Percentiles rank a stretch among this genome's conserved stretches.
Conservation (phyloP, 2,797 vertebrate genomes). For the Brachyalestes nurse region DNA sequence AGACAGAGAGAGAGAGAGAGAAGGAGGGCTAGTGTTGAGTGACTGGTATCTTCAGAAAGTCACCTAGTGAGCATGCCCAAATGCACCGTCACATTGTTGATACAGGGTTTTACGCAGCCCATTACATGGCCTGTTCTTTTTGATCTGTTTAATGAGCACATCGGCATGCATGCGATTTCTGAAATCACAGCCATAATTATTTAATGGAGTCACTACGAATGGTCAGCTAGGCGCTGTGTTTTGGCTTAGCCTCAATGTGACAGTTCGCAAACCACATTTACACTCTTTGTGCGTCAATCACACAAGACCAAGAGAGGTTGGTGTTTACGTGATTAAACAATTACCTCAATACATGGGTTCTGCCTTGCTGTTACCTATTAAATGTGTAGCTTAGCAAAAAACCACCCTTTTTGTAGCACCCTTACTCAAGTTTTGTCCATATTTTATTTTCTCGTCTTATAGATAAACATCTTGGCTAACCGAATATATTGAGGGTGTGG, state of each 20-base stretch:
- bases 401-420: no score
- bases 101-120: constrained; percentile 18
- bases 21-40: not conserved
- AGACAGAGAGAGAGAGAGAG: not conserved
- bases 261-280: not conserved
- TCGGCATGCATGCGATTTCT: constrained; percentile 19
- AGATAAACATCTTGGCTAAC: no score
- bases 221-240: not conserved
- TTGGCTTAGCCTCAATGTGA: not conserved
- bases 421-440: no score
- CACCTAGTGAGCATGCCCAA: not conserved
- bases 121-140: constrained; percentile 21
- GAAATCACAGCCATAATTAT: not conserved
- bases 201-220: not conserved
- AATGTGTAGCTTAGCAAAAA: no score
- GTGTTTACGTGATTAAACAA: no score
- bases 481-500: no score
- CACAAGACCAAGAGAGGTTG: not conserved
- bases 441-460: no score
- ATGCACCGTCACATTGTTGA: constrained; percentile 10
- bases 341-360: no score
- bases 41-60: not conserved
- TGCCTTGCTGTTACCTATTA: no score
- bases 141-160: constrained; percentile 23
- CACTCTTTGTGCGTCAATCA: not conserved